These are phyloP conservation scores for Bombus superbus DNA, from an alignment of 1,140 invertebrate species.

Conservation along the genomic window DNA sequence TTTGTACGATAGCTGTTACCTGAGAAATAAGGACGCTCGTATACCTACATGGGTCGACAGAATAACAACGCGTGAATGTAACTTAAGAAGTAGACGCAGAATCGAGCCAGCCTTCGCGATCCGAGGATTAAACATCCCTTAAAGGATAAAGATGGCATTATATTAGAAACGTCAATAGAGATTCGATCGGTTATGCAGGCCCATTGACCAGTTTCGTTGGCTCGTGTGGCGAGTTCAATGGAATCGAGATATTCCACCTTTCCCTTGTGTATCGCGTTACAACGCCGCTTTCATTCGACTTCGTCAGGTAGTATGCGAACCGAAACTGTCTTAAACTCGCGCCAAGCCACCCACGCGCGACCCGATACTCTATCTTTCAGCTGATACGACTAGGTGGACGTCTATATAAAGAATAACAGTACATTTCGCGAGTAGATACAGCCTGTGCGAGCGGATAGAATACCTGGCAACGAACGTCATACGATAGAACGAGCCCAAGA, in stretches of 20 bases:
- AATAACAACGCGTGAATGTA: no score
- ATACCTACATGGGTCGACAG: no score
- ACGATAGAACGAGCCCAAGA: no score
- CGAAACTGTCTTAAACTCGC: slow-evolving; percentile 27
- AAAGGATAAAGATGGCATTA: not conserved
- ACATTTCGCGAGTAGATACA: not conserved
- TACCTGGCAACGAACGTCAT: not conserved
- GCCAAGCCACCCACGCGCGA: slow-evolving; percentile 5
- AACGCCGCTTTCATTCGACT: slow-evolving; percentile 14
- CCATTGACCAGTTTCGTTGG: slow-evolving; percentile 18
- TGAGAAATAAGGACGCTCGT: no score
- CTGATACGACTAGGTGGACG: slow-evolving; percentile 18
- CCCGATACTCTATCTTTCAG: slow-evolving; percentile 23
- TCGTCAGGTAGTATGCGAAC: slow-evolving; percentile 16
- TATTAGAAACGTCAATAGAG: not conserved
- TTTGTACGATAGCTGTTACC: no score
- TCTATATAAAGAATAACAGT: slow-evolving; percentile 30
- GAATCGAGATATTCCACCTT: slow-evolving; percentile 15
- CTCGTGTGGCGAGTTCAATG: slow-evolving; percentile 7
- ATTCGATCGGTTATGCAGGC: not conserved
- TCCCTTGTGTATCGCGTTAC: slow-evolving; percentile 11
- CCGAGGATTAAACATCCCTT: no score
- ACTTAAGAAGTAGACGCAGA: no score
- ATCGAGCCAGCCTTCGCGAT: no score
- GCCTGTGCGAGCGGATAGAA: not conserved